These are phyloP conservation scores for Eupithecia pulchellata DNA, from an alignment of 2,888 invertebrate genomes.

Conservation along the genomic window DNA sequence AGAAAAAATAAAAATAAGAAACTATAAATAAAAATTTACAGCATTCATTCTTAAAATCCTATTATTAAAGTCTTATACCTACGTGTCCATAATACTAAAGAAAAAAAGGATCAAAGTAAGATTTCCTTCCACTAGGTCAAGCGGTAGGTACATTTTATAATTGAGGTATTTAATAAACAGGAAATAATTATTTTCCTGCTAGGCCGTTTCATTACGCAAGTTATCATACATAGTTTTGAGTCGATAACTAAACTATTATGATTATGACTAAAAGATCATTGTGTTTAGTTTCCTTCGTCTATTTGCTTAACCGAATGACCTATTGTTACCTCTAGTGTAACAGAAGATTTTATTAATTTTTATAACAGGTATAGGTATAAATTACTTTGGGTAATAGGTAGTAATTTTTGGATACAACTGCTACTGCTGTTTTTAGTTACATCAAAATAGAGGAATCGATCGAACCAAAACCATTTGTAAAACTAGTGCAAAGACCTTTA, in stretches of 20 bases:
- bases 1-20: too few relatives aligned
- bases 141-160: conserved; percentile 1
- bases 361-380: too few relatives aligned
- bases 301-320: not conserved
- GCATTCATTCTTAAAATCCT: not conserved
- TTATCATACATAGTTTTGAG: conserved; percentile 10
- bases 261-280: not conserved
- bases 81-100: not conserved
- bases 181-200: conserved; percentile 15
- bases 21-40: too few relatives aligned
- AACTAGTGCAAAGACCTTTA: too few relatives aligned
- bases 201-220: conserved; percentile 5
- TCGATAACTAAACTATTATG: conserved; percentile 2
- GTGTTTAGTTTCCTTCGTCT: not conserved
- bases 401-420: too few relatives aligned
- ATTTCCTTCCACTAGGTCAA: conserved; percentile 6
- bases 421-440: too few relatives aligned
- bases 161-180: conserved; percentile 8
- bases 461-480: too few relatives aligned
- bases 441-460: too few relatives aligned
- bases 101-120: not conserved
- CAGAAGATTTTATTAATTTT: too few relatives aligned
- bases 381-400: too few relatives aligned
- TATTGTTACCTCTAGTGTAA: too few relatives aligned
- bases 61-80: not conserved